A percentile compares a stretch with the other conserved stretches of the same genome.
These are phyloP conservation scores for Brachyopa scutellaris DNA, from an alignment of 2,888 invertebrate genomes.

Conservation along the genomic window DNA sequence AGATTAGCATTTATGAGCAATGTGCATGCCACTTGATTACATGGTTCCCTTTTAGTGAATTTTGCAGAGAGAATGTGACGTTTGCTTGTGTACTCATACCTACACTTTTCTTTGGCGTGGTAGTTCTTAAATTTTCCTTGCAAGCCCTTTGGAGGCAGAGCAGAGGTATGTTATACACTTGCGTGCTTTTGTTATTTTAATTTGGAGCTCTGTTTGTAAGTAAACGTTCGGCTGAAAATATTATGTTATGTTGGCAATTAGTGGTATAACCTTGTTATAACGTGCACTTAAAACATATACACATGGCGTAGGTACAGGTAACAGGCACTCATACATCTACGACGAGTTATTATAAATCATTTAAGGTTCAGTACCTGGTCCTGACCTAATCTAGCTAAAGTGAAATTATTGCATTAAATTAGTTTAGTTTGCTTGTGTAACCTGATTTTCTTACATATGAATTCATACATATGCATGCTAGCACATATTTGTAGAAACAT, in stretches of 20 bases:
- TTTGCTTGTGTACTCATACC: too few relatives aligned
- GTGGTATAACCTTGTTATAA: slow-evolving; percentile 40
- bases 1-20: slow-evolving; percentile 64
- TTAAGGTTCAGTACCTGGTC: background rate
- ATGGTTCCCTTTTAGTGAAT: slow-evolving; percentile 30
- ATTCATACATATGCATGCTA: too few relatives aligned
- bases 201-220: slow-evolving; percentile 50
- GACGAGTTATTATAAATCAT: background rate
- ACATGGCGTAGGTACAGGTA: too few relatives aligned
- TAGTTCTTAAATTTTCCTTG: slow-evolving; percentile 8
- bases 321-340: background rate
- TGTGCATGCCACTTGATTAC: slow-evolving; percentile 62
- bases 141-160: background rate
- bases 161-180: background rate
- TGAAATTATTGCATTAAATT: background rate
- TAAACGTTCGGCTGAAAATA: slow-evolving; percentile 21
- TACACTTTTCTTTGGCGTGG: slow-evolving; percentile 4
- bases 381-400: background rate
- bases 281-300: slow-evolving; percentile 30
- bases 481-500: too few relatives aligned
- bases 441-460: too few relatives aligned
- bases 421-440: background rate
- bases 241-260: slow-evolving; percentile 38
- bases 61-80: slow-evolving; percentile 33
- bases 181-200: slow-evolving; percentile 29